Percentiles rank a stretch among this genome's conserved stretches.
phyloP scores from a whole-genome alignment of 1,140 invertebrate species.

The Drosophila pseudoobscura region DNA sequence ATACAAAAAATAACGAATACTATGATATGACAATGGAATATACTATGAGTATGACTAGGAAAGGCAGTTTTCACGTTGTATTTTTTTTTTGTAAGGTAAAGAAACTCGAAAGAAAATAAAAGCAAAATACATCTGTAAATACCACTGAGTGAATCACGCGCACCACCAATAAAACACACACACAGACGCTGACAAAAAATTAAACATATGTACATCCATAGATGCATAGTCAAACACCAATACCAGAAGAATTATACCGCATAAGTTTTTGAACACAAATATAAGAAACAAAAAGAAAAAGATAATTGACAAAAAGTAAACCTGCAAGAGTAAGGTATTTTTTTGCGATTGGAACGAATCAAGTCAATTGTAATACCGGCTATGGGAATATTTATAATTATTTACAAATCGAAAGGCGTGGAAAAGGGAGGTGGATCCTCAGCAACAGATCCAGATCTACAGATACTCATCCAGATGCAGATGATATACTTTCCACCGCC shows the following conservation, averaged over 20 bases:
- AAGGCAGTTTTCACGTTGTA: constrained; percentile 2
- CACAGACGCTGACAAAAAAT: constrained; percentile 17
- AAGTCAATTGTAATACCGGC: constrained; percentile 69
- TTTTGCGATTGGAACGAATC: constrained; percentile 37
- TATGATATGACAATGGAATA: constrained; percentile 29
- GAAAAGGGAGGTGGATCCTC: background rate
- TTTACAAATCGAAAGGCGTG: constrained; percentile 40
- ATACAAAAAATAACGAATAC: constrained; percentile 19
- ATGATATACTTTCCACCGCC: constrained; percentile 44
- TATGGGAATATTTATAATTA: constrained; percentile 39
- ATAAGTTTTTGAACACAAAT: constrained; percentile 73
- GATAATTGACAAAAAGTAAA: constrained; percentile 33
- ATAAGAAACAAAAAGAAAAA: constrained; percentile 4
- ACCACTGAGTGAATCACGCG: constrained; percentile 60
- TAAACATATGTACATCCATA: background rate
- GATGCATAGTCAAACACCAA: background rate
- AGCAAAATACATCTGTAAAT: constrained; percentile 62
- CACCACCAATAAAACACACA: constrained; percentile 21
- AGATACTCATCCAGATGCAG: background rate
- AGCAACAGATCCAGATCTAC: background rate
- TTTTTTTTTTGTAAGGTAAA: constrained; percentile 40
- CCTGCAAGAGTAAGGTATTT: constrained; percentile 47
- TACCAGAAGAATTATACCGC: constrained; percentile 38
- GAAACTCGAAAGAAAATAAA: constrained; percentile 24
- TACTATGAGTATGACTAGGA: background rate